A percentile compares a stretch with the other conserved stretches of the same genome.
Evolutionary conservation across 35 echinoderm and acorn worm species (phyloP).

Genomic region (Acanthaster planci): DNA sequence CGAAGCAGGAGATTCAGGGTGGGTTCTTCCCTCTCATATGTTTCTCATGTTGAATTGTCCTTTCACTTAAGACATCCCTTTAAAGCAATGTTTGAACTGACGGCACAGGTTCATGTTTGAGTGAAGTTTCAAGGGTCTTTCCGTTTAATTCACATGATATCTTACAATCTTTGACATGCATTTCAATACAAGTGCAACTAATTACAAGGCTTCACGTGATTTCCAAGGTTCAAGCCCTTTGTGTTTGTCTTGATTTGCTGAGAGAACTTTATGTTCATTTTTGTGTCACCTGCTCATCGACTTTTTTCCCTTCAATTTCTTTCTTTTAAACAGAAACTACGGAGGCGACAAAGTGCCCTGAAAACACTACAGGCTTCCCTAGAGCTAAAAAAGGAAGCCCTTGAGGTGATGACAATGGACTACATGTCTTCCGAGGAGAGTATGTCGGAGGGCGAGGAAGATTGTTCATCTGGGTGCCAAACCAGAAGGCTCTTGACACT

Average conservation of each 20-base stretch:
- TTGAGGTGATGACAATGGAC: not conserved
- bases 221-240: not conserved
- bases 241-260: not conserved
- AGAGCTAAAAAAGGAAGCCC: not conserved
- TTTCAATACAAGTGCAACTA: not conserved
- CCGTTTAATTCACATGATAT: too few relatives aligned
- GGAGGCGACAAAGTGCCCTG: not conserved
- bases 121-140: too few relatives aligned
- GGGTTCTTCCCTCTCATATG: not conserved
- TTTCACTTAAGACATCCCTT: too few relatives aligned
- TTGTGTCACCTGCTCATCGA: not conserved
- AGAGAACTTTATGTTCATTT: not conserved
- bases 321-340: conserved; percentile 1
- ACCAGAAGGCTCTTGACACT: not conserved
- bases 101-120: too few relatives aligned
- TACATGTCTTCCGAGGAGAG: conserved; percentile 7
- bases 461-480: not conserved
- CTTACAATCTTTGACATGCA: not conserved
- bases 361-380: not conserved
- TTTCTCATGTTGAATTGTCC: too few relatives aligned
- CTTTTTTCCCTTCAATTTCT: not conserved
- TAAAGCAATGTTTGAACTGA: too few relatives aligned
- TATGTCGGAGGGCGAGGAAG: not conserved
- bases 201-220: not conserved
- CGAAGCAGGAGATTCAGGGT: not conserved